A percentile compares a stretch with the other conserved stretches of the same genome.
phyloP scores from a whole-genome alignment of 2,113 vertebrate genomes.

The Boleophthalmus pectinirostris region DNA sequence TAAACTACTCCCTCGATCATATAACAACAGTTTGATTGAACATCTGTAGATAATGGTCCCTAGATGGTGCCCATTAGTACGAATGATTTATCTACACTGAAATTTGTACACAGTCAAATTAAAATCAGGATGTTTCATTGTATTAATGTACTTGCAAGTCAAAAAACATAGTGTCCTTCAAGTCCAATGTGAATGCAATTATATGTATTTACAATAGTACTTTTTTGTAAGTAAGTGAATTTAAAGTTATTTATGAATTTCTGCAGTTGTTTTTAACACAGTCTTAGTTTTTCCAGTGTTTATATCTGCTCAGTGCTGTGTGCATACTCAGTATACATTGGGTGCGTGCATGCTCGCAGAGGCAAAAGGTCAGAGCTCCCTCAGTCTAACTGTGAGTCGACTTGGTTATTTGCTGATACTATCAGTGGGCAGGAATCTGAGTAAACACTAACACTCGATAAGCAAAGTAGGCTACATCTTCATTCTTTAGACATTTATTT shows the following conservation, averaged over 20 bases:
- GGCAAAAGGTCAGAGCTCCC: conserved; percentile 58
- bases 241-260: conserved; percentile 8
- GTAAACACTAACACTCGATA: conserved; percentile 75
- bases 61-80: no score
- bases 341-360: conserved; percentile 26
- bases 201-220: not conserved
- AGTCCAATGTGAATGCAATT: not conserved
- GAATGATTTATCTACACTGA: not conserved
- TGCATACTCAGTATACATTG: conserved; percentile 21
- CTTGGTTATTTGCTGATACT: conserved; percentile 78
- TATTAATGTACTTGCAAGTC: not conserved
- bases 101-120: not conserved
- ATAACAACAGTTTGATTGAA: not conserved
- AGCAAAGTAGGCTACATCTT: conserved; percentile 52
- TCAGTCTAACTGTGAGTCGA: conserved; percentile 56
- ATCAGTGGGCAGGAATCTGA: conserved; percentile 73
- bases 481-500: conserved; percentile 20
- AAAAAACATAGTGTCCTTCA: not conserved
- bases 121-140: not conserved
- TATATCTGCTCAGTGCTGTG: conserved; percentile 35
- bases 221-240: not conserved
- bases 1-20: not conserved
- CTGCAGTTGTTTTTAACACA: conserved; percentile 5
- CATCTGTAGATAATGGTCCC: not conserved
- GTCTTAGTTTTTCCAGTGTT: conserved; percentile 45